Percentiles rank a stretch among this genome's conserved stretches.
phyloP scores from a whole-genome alignment of 2,797 vertebrate species.

The Gymnoscopelus microlampas region DNA sequence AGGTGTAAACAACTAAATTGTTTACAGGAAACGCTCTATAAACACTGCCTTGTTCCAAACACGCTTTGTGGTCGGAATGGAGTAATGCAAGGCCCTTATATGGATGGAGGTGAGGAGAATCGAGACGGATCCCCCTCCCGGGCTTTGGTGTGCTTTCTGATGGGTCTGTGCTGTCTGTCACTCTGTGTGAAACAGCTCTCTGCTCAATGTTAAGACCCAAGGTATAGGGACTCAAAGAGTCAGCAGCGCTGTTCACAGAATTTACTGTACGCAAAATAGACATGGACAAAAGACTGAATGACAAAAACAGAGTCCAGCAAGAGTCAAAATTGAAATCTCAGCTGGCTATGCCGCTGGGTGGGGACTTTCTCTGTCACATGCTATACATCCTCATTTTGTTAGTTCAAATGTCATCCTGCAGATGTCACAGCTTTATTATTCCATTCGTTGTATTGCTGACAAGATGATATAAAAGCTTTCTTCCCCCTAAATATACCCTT shows the following conservation, averaged over 20 bases:
- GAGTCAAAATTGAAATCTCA: neutral
- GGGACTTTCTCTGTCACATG: neutral
- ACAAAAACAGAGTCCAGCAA: neutral
- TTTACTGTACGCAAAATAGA: slow-evolving; percentile 17
- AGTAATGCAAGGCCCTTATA: slow-evolving; percentile 58
- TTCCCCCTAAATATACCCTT: slow-evolving; percentile 18
- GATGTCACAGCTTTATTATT: slow-evolving; percentile 3
- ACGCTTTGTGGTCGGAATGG: slow-evolving; percentile 20
- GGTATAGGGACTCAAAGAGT: slow-evolving; percentile 26
- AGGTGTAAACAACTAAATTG: slow-evolving; percentile 30
- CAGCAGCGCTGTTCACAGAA: slow-evolving; percentile 20
- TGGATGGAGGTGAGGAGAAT: slow-evolving; percentile 47
- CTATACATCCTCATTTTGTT: neutral
- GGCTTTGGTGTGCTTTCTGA: slow-evolving; percentile 57
- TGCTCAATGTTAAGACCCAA: slow-evolving; percentile 55
- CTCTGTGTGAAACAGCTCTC: slow-evolving; percentile 40
- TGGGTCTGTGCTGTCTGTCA: slow-evolving; percentile 44
- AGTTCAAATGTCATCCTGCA: slow-evolving; percentile 10
- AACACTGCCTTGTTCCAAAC: slow-evolving; percentile 34
- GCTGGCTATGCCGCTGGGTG: neutral
- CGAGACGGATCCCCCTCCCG: slow-evolving; percentile 33
- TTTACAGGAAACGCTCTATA: slow-evolving; percentile 50
- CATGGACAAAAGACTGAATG: neutral
- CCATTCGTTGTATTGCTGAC: slow-evolving; percentile 23
- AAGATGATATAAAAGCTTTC: slow-evolving; percentile 7